Base-by-base conservation (phyloP, 2,113 vertebrate genomes). In the Spea multiplicata region DNA sequence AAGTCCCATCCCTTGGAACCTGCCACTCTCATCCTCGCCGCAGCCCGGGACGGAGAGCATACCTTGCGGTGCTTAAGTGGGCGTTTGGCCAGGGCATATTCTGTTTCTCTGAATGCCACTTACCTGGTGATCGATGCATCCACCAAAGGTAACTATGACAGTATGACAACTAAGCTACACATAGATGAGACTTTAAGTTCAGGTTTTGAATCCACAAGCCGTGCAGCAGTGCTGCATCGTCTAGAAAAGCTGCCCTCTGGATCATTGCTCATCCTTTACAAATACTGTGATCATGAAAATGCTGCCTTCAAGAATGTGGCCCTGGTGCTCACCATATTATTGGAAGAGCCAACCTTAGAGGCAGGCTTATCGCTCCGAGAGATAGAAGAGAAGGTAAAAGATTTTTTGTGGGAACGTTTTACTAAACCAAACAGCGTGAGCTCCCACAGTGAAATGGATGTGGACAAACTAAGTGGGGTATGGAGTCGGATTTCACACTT, bases 231-330 rank as follows among this genome's bases (percentile, higher is more conserved):
- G 62, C 83, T 99, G 3, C 92, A 98, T 47, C 94, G 78, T 78
- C 95, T 99, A 0, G 97, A 97, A 67, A 90, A 93, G 81, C 90
- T 99, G 9, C 97, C 97, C 0, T 94, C 97, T 0, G 92, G 89
- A 10, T 94, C 97, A 84, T 95, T 96, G 0, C 90, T 99, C 8
- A 99, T 99, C 84, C 98, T 99, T 83, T 98, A 99, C 85, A 97
- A 95, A 82, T 99, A 99, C 80, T 99, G 97, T 0, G 97, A 98
- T 84, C 97, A 99, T 0, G 95, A 97, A 86, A 96, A 92, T 0
- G 96, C 97, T 0, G 93, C 94, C 8, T 99, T 93, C 74, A 98
- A 97, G 83, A 91, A 92, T 0, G 94, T 93, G 16, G 93, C 91
- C 4, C 87, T 99, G 53, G 87, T 96, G 66, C 92, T 99, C 80